Evolutionary conservation across 2,797 vertebrate genomes (phyloP).

Genomic region (Chrosomus eos): DNA sequence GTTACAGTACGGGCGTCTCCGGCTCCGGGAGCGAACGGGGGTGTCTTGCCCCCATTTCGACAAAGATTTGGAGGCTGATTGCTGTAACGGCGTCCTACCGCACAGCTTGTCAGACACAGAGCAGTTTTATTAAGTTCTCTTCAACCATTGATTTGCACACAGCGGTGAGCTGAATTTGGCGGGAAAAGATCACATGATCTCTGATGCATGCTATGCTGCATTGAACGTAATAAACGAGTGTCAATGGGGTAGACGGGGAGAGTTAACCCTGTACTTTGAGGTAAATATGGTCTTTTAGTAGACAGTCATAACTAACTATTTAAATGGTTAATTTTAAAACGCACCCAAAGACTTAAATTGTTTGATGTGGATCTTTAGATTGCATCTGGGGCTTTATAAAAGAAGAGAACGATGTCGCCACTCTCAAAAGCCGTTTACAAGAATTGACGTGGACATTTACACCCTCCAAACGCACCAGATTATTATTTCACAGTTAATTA

Average conservation of each 20-base stretch:
- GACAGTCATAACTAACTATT: not conserved
- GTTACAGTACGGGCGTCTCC: slow-evolving; percentile 72
- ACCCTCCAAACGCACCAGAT: slow-evolving; percentile 73
- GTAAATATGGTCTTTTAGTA: not conserved
- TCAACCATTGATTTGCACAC: slow-evolving; percentile 12
- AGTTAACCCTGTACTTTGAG: not conserved
- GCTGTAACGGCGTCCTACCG: slow-evolving; percentile 34
- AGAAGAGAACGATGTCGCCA: slow-evolving; percentile 66
- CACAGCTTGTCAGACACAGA: slow-evolving; percentile 34
- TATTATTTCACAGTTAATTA: slow-evolving; percentile 86
- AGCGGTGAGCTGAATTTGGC: not conserved
- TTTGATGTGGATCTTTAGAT: slow-evolving; percentile 17
- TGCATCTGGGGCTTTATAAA: not conserved
- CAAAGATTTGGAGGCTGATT: slow-evolving; percentile 42
- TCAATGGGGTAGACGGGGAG: not conserved
- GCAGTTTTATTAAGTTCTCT: not conserved
- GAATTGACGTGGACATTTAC: slow-evolving; percentile 75
- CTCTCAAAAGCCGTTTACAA: slow-evolving; percentile 73
- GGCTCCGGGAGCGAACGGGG: slow-evolving; percentile 47
- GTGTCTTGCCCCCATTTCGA: slow-evolving; percentile 38
- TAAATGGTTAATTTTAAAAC: not conserved
- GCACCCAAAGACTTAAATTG: not conserved
- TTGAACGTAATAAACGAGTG: not conserved
- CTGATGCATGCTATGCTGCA: not conserved
- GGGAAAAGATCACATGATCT: slow-evolving; percentile 2